Evolutionary conservation across 2,797 vertebrate species (phyloP), one percentile per base, ranked within the genome.

Genomic region (Menidia menidia): DNA sequence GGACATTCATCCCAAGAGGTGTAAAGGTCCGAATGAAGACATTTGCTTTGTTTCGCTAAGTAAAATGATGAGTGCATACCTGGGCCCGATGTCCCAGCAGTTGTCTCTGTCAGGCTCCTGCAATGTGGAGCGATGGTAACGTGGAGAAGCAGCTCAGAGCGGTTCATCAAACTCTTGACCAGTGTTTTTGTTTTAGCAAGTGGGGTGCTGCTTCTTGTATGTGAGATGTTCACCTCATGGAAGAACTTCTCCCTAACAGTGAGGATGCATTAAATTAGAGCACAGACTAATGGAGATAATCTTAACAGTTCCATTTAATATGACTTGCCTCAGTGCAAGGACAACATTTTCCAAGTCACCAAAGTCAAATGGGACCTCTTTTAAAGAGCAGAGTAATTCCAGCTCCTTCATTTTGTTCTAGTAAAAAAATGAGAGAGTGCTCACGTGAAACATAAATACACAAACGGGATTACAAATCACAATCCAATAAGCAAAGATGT

Each of bases 351-450:
- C 97, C 71, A 98, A 94, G 91, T 99, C 97, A 64, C 94, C 95
- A 83, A 96, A 96, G 89, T 99, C 98, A 76, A 98, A 95, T 35
- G 90, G 95, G 83, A 98, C 93, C 83, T 99, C 98, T 78, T 98
- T 99, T 91, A 99, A 94, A 3, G 97, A 98, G 80, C 97, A 99
- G 47, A 99, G 94, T 80, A 99, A 95, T 74, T 99, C 98, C 74
- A 99, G 88, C 84, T 99, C 98, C 88, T 99, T 99, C 81, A 98
- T 95, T 95, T 98, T 99, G 92, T 95, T 98, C 98, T 99, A 81
- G 76, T 74, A 59, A 60, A 75, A 75, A 55, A 71, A 62, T 55
- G 25, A 14, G 59, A 47, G 60, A 32, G 51, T 25, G 35, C 15
- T 15, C 33, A 19, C 5, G 43, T 32, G 8, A 43, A 9, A 13